Evolutionary conservation across 2,888 invertebrate genomes (phyloP), one percentile per base, ranked within the genome.

Genomic region (Gnatocerus cornutus): DNA sequence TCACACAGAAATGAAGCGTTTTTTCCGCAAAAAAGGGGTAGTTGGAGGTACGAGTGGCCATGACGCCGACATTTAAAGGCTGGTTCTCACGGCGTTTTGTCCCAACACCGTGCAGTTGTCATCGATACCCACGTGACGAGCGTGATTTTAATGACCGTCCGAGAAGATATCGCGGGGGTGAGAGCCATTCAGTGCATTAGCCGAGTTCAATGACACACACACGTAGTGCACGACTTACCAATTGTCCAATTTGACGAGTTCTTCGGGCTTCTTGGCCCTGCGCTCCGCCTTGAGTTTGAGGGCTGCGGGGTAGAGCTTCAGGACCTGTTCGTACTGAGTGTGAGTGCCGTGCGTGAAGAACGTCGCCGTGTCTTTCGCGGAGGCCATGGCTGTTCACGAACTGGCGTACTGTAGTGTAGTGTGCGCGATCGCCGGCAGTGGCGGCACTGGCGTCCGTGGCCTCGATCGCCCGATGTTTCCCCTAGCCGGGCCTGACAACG

Each of bases 241-340:
- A 86, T 95, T 93, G 88, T 97, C 97, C 88, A 97, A 89, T 87
- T 96, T 96, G 86, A 97, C 92, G 84, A 96, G 90, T 87, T 97
- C 97, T 86, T 96, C 96, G 66, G 96, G 94, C 88, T 94, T 97
- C 89, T 96, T 96, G 85, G 91, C 92, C 86, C 93, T 95, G 86
- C 90, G 91, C 85, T 96, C 94, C 74, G 97, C 96, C 88, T 96
- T 97, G 80, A 96, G 87, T 87, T 92, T 92, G 78, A 97, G 89
- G 79, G 95, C 96, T 89, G 96, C 92, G 81, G 96, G 95, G 87
- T 97, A 97, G 83, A 96, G 89, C 88, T 93, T 93, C 84, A 94
- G 90, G 84, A 96, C 95, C 88, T 92, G 92, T 84, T 93, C 93
- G 88, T 93, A 95, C 87, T 94, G 93, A 86, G 89, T 89, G 83